Conservation (phyloP, 2,113 vertebrate genomes). For the Oncorhynchus clarkii region DNA sequence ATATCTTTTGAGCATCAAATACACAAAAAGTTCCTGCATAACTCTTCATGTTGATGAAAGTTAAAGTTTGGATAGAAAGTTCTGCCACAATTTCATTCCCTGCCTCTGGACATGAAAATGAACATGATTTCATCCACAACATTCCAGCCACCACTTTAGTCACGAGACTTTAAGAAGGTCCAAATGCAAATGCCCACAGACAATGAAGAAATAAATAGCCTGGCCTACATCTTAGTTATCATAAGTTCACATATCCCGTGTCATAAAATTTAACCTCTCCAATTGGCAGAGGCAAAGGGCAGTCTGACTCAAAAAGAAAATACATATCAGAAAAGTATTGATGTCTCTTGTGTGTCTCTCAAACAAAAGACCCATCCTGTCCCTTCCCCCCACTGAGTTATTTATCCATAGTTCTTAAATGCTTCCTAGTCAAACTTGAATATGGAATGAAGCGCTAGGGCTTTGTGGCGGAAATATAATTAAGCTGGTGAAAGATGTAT, state of each 20-base stretch:
- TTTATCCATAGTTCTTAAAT: conserved; percentile 84
- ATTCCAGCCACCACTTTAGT: too few relatives aligned
- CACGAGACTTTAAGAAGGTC: neutral
- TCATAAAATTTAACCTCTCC: conserved; percentile 59
- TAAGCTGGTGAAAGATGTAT: conserved; percentile 90
- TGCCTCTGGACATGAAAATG: too few relatives aligned
- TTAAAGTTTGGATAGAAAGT: neutral
- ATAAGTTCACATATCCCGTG: conserved; percentile 67
- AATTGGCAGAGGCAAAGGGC: conserved; percentile 82
- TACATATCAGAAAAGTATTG: conserved; percentile 74
- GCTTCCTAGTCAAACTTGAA: conserved; percentile 97
- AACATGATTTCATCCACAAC: too few relatives aligned
- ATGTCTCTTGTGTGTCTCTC: conserved; percentile 58
- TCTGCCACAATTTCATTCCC: too few relatives aligned
- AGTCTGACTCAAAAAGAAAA: conserved; percentile 88
- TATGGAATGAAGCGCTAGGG: conserved; percentile 92
- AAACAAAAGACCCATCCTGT: conserved; percentile 64
- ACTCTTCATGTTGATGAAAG: neutral
- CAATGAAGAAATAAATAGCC: conserved; percentile 8
- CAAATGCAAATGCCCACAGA: neutral
- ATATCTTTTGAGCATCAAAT: neutral
- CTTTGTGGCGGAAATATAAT: conserved; percentile 98
- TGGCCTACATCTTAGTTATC: conserved; percentile 28
- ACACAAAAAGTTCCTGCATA: neutral
- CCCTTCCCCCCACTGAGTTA: conserved; percentile 77